Percentiles rank a stretch among this genome's conserved stretches.
These are phyloP conservation scores for Fundulus diaphanus DNA, from an alignment of 2,797 vertebrate species.

Conservation along the genomic window DNA sequence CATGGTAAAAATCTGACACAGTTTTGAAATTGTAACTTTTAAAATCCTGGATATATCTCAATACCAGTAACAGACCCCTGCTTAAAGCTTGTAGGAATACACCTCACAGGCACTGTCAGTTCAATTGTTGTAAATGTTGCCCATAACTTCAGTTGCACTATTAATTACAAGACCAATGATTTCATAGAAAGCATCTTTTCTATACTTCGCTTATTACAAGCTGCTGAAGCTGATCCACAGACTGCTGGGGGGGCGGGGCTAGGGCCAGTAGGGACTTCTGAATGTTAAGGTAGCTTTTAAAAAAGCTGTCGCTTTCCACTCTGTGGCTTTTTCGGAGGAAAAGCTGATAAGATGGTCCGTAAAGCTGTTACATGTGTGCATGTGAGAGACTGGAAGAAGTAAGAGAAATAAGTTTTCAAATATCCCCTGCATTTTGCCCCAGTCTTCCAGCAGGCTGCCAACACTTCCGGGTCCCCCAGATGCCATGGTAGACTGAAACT, in stretches of 20 bases:
- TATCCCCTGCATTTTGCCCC: background rate
- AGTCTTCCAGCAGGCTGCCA: background rate
- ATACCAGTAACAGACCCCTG: background rate
- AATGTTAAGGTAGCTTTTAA: background rate
- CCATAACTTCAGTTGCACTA: conserved; percentile 1
- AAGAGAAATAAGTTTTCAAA: background rate
- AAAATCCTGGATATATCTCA: background rate
- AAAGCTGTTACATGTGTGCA: background rate
- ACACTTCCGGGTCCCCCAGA: background rate
- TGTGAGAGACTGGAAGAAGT: background rate
- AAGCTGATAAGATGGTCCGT: background rate
- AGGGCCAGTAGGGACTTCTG: background rate
- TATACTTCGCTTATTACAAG: background rate
- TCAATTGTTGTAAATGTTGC: background rate
- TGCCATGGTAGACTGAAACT: background rate
- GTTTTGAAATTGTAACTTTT: background rate
- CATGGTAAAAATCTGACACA: background rate
- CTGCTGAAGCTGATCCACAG: background rate
- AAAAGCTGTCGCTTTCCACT: background rate
- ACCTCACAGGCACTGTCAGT: background rate
- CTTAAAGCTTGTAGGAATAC: background rate
- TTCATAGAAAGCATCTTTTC: conserved; percentile 1
- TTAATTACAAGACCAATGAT: background rate
- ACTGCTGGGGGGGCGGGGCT: background rate
- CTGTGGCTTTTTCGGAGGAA: background rate